phyloP scores from a whole-genome alignment of 2,113 vertebrate species.

The cat (Felis catus) region DNA sequence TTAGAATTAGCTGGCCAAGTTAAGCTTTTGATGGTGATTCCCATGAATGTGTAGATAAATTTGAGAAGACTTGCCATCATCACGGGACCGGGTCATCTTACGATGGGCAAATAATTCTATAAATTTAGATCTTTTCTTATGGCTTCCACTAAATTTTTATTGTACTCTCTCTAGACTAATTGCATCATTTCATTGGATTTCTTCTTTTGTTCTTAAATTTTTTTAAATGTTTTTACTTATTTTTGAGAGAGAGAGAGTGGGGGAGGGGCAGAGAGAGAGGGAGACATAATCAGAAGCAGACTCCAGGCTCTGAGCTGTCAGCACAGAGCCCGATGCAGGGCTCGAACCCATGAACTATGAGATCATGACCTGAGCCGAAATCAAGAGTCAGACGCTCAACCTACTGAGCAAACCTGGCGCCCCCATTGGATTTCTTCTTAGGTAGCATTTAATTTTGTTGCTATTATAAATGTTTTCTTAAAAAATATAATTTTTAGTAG shows the following conservation, averaged over 20 bases:
- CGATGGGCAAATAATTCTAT: neutral
- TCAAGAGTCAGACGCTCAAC: too few relatives aligned
- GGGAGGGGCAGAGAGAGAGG: too few relatives aligned
- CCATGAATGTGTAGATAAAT: neutral
- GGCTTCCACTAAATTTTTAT: neutral
- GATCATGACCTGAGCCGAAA: too few relatives aligned
- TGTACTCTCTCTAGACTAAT: neutral
- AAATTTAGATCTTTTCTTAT: neutral
- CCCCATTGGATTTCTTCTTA: neutral
- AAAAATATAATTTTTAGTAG: neutral
- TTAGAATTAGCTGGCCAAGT: neutral
- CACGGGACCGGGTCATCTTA: neutral
- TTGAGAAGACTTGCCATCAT: neutral
- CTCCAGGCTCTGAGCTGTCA: too few relatives aligned
- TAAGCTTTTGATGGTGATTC: neutral
- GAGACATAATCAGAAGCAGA: too few relatives aligned
- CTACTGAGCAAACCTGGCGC: too few relatives aligned
- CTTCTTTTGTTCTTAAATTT: neutral
- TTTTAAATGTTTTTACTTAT: too few relatives aligned
- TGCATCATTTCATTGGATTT: neutral
- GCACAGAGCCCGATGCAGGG: too few relatives aligned
- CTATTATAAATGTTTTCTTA: neutral
- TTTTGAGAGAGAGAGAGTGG: too few relatives aligned
- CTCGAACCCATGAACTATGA: too few relatives aligned
- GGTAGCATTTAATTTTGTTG: neutral